Evolutionary conservation across 2,888 invertebrate species (phyloP).

Genomic region (Neocrepidodera transversa): DNA sequence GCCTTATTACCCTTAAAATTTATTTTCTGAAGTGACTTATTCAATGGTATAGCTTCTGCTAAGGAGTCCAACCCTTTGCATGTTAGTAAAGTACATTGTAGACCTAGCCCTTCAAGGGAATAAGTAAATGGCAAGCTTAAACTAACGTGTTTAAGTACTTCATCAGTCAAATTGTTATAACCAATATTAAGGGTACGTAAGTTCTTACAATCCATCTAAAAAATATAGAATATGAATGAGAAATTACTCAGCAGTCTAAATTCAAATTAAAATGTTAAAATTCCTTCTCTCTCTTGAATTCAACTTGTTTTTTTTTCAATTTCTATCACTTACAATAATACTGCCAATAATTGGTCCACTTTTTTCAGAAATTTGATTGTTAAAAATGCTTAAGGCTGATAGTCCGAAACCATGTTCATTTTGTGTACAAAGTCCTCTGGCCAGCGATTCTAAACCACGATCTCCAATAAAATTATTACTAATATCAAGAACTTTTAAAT

Average conservation of each 20-base stretch:
- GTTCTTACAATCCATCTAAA: conserved; percentile 52
- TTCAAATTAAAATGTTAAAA: too few relatives aligned
- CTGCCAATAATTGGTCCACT: conserved; percentile 52
- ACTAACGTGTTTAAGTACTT: conserved; percentile 50
- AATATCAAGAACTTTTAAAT: conserved; percentile 54
- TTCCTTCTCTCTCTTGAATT: too few relatives aligned
- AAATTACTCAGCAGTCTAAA: too few relatives aligned
- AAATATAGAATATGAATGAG: too few relatives aligned
- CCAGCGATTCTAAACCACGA: conserved; percentile 54
- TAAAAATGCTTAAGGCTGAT: conserved; percentile 54
- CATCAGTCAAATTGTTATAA: conserved; percentile 55
- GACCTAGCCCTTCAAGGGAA: conserved; percentile 54
- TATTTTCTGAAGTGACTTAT: conserved; percentile 55
- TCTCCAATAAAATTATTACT: conserved; percentile 58
- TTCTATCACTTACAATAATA: conserved; percentile 54
- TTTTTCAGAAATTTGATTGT: conserved; percentile 56
- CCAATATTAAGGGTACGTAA: conserved; percentile 56
- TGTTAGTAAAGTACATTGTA: conserved; percentile 55
- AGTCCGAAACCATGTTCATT: conserved; percentile 47
- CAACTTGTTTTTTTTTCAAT: conserved; percentile 3
- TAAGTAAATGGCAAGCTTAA: conserved; percentile 46
- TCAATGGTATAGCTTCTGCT: conserved; percentile 51
- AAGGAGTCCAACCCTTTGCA: conserved; percentile 52
- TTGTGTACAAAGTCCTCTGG: conserved; percentile 53
- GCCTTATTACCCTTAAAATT: conserved; percentile 58